phyloP scores from a whole-genome alignment of 37 sponge, comb jelly and placozoan species.

The Theonella swinhoei region DNA sequence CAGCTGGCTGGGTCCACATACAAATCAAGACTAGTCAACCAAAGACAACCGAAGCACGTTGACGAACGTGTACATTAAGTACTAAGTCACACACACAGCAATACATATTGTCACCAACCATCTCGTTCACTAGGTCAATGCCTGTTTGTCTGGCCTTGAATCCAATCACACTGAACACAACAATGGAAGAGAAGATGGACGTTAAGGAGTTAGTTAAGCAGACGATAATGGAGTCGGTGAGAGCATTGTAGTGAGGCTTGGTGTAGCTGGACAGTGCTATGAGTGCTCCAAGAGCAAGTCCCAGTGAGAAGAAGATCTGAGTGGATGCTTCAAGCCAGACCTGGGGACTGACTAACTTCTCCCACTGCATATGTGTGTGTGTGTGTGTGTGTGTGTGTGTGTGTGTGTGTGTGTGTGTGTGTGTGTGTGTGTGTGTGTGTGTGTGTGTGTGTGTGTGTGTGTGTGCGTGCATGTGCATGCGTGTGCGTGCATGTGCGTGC shows the following conservation, averaged over 20 bases:
- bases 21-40: too few relatives aligned
- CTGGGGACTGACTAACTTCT: constrained; percentile 48
- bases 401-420: too few relatives aligned
- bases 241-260: constrained; percentile 64
- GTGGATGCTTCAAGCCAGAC: constrained; percentile 97
- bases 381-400: not conserved
- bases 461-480: too few relatives aligned
- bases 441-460: too few relatives aligned
- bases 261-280: constrained; percentile 92
- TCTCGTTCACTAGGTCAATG: not conserved
- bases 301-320: constrained; percentile 97
- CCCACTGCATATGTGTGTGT: not conserved
- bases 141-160: constrained; percentile 60
- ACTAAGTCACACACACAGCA: constrained; percentile 11
- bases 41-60: too few relatives aligned
- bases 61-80: too few relatives aligned
- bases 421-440: too few relatives aligned
- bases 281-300: constrained; percentile 86
- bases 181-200: constrained; percentile 86
- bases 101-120: constrained; percentile 47
- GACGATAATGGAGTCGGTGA: constrained; percentile 80
- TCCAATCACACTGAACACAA: constrained; percentile 92
- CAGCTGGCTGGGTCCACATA: too few relatives aligned
- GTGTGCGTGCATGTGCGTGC: too few relatives aligned
- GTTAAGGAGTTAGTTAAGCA: constrained; percentile 84